Evolutionary conservation across 2,113 vertebrate genomes (phyloP).

Genomic region (Semnornis frantzii): DNA sequence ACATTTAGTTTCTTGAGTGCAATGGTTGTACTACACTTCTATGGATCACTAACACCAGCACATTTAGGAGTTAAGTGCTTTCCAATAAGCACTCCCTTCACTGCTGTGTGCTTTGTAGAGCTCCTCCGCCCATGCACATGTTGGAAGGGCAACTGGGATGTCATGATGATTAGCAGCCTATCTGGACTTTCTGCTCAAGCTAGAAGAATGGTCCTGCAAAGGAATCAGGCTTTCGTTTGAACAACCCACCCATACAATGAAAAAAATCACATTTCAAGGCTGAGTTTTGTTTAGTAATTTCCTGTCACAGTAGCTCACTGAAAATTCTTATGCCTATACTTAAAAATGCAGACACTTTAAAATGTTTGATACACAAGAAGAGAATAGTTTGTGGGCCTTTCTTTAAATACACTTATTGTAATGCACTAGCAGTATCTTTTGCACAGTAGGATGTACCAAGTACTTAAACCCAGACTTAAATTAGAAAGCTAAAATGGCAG

Average conservation of each 20-base stretch:
- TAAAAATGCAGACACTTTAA: background rate
- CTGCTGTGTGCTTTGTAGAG: background rate
- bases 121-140: background rate
- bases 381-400: background rate
- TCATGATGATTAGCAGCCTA: background rate
- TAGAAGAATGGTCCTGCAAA: background rate
- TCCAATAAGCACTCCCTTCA: background rate
- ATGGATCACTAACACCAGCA: background rate
- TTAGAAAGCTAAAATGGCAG: conserved; percentile 51
- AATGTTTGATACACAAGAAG: background rate
- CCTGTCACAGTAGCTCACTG: background rate
- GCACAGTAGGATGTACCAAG: conserved; percentile 3
- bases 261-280: background rate
- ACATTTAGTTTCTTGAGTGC: background rate
- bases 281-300: background rate
- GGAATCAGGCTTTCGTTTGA: background rate
- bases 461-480: conserved; percentile 18
- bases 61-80: background rate
- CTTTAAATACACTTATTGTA: background rate
- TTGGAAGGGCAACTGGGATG: background rate
- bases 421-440: background rate
- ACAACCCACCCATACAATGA: background rate
- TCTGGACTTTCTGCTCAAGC: background rate
- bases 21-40: background rate
- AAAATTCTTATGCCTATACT: background rate